phyloP scores from a whole-genome alignment of 1,140 invertebrate species.

The Euura saliciscinereae region DNA sequence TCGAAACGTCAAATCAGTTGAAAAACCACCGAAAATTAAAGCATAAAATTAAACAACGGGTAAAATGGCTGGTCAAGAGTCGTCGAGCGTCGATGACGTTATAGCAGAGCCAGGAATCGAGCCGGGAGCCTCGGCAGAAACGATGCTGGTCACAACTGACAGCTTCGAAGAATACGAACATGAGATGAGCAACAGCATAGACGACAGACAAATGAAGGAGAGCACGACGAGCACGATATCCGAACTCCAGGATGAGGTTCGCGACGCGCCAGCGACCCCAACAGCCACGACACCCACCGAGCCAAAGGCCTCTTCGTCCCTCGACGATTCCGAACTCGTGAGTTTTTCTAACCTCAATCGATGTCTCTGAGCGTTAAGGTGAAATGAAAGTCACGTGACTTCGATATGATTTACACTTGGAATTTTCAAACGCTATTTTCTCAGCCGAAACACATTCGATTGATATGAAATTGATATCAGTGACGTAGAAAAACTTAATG shows the following conservation, averaged over 20 bases:
- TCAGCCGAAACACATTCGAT: too few relatives aligned
- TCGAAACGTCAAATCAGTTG: constrained; percentile 25
- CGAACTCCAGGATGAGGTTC: constrained; percentile 63
- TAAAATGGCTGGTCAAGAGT: constrained; percentile 44
- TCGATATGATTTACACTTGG: too few relatives aligned
- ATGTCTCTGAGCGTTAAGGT: too few relatives aligned
- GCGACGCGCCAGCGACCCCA: constrained; percentile 40
- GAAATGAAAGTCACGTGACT: too few relatives aligned
- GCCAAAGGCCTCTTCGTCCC: constrained; percentile 32
- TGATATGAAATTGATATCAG: too few relatives aligned
- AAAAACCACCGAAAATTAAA: background rate
- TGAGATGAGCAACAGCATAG: constrained; percentile 67
- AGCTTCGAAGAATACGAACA: constrained; percentile 73
- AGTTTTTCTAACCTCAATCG: constrained; percentile 20
- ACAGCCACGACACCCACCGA: constrained; percentile 26
- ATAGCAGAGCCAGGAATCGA: constrained; percentile 56
- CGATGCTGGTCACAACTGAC: constrained; percentile 72
- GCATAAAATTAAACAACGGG: background rate
- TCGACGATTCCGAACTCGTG: constrained; percentile 48
- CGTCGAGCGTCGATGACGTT: constrained; percentile 39
- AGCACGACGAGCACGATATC: constrained; percentile 60
- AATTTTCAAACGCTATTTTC: too few relatives aligned
- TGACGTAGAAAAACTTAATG: too few relatives aligned
- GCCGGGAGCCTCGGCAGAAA: constrained; percentile 66
- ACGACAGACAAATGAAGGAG: constrained; percentile 58